Conservation (phyloP, 2,113 vertebrate genomes). For the Antechinus flavipes region DNA sequence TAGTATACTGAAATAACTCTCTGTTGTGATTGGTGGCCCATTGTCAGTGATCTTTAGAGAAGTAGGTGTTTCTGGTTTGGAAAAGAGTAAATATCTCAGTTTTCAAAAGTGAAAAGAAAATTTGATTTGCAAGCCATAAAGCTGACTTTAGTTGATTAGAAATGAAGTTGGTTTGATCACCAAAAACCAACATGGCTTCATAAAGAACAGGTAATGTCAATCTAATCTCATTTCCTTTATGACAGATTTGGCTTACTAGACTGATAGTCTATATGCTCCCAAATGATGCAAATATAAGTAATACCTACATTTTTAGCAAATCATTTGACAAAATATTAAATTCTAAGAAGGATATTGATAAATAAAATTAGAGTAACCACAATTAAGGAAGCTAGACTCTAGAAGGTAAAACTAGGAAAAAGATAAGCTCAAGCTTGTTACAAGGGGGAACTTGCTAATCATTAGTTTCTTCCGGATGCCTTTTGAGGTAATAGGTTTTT, state of each 20-base stretch:
- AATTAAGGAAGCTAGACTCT: not conserved
- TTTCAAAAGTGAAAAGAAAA: not conserved
- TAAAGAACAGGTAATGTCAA: not conserved
- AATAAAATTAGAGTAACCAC: not conserved
- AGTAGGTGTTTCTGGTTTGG: not conserved
- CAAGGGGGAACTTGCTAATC: not conserved
- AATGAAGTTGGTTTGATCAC: not conserved
- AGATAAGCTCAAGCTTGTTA: not conserved
- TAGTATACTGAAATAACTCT: not conserved
- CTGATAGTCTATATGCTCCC: not conserved
- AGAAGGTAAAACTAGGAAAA: not conserved
- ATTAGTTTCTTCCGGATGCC: not conserved
- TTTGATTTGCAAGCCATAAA: not conserved
- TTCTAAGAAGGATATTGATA: not conserved
- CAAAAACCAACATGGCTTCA: not conserved
- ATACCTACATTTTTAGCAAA: not conserved
- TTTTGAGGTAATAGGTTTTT: not conserved
- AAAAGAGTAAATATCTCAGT: not conserved
- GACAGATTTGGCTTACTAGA: not conserved
- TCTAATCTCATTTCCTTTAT: not conserved
- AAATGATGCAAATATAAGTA: not conserved
- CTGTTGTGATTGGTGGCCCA: not conserved
- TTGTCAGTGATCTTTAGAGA: not conserved
- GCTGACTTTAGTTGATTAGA: not conserved
- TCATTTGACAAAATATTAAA: not conserved